phyloP scores from a whole-genome alignment of 2,113 vertebrate genomes.

The Melanocharis versteri region DNA sequence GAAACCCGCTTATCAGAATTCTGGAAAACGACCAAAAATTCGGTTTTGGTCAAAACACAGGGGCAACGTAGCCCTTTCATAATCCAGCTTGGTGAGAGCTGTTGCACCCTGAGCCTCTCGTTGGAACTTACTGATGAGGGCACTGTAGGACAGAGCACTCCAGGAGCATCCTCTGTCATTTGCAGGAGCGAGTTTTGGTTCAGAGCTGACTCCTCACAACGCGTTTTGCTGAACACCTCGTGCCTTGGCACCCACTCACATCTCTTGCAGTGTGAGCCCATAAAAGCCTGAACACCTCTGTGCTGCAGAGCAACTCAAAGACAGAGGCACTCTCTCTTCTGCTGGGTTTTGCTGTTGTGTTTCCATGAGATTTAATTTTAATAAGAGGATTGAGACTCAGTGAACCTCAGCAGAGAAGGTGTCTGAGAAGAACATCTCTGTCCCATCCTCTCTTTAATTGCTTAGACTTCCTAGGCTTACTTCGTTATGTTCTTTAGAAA shows the following conservation, averaged over 20 bases:
- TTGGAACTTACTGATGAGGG: constrained; percentile 27
- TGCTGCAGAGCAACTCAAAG: not conserved
- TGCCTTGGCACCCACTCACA: not conserved
- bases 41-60: not conserved
- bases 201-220: not conserved
- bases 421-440: not conserved
- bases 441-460: not conserved
- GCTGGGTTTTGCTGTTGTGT: not conserved
- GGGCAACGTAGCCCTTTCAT: not conserved
- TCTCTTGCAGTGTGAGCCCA: not conserved
- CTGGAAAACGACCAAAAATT: not conserved
- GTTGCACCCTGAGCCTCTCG: not conserved
- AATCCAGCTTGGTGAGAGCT: not conserved
- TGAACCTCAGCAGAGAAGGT: not conserved
- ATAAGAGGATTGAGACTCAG: not conserved
- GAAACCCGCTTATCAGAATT: not conserved
- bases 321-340: not conserved
- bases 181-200: not conserved
- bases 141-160: constrained; percentile 30
- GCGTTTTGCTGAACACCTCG: not conserved
- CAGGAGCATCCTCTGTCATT: not conserved
- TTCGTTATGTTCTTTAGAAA: not conserved
- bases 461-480: not conserved
- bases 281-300: not conserved
- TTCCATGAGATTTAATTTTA: not conserved